phyloP scores from a whole-genome alignment of 2,113 vertebrate genomes.

The Nibea albiflora region DNA sequence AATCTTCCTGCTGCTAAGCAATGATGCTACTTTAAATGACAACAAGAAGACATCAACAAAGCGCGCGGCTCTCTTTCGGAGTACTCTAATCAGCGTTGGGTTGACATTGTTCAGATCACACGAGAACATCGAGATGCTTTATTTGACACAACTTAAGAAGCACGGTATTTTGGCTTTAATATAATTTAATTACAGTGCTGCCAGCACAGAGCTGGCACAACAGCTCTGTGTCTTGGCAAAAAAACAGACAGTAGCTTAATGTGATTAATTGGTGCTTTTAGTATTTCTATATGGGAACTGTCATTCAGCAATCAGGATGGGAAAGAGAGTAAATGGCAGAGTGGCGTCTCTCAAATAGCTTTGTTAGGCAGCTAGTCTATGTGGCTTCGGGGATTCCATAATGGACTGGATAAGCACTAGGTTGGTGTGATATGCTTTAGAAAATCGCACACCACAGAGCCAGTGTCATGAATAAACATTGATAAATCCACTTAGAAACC shows the following conservation, averaged over 20 bases:
- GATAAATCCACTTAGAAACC: too few species aligned
- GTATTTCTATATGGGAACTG: conserved; percentile 55
- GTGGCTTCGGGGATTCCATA: conserved; percentile 9
- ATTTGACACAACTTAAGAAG: conserved; percentile 68
- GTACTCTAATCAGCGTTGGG: conserved; percentile 67
- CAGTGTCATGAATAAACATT: not conserved
- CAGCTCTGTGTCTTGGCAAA: conserved; percentile 62
- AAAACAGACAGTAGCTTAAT: conserved; percentile 66
- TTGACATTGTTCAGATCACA: conserved; percentile 66
- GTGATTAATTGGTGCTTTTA: conserved; percentile 75
- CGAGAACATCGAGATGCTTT: conserved; percentile 60
- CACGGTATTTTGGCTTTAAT: conserved; percentile 64
- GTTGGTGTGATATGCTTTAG: not conserved
- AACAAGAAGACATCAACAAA: conserved; percentile 73
- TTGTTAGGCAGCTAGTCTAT: conserved; percentile 11
- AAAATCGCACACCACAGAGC: not conserved
- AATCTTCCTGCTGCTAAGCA: conserved; percentile 71
- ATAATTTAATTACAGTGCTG: conserved; percentile 73
- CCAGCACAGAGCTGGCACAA: conserved; percentile 56
- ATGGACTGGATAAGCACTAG: not conserved
- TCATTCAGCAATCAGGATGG: conserved; percentile 59
- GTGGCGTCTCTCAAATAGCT: conserved; percentile 26
- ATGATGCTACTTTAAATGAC: conserved; percentile 70
- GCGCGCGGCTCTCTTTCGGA: conserved; percentile 60
- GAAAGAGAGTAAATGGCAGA: conserved; percentile 46